phyloP scores from a whole-genome alignment of 2,113 vertebrate species.

The Xiphias gladius region DNA sequence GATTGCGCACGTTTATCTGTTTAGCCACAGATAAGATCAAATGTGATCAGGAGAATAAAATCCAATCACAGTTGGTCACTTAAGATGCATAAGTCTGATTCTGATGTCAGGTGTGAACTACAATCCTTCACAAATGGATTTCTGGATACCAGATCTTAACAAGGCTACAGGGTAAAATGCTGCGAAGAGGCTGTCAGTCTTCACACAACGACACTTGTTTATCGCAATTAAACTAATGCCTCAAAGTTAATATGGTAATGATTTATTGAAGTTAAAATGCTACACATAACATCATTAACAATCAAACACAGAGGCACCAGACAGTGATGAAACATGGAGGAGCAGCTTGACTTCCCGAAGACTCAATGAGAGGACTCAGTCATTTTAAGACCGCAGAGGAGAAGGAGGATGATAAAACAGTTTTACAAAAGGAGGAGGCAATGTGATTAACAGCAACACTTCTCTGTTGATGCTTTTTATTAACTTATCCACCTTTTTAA shows the following conservation, averaged over 20 bases:
- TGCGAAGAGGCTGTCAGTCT: background rate
- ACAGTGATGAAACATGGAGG: conserved; percentile 6
- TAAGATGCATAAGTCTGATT: conserved; percentile 6
- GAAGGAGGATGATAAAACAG: background rate
- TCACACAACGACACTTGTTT: conserved; percentile 18
- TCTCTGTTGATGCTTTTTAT: background rate
- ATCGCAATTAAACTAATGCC: conserved; percentile 17
- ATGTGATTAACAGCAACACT: background rate
- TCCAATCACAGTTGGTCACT: conserved; percentile 1
- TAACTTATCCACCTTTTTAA: background rate
- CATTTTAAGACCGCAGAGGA: background rate
- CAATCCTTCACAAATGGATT: conserved; percentile 1
- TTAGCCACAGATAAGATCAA: background rate
- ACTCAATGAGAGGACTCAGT: background rate
- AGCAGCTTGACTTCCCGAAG: conserved; percentile 28
- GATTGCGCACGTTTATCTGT: background rate
- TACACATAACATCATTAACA: conserved; percentile 30
- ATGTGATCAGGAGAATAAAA: conserved; percentile 2
- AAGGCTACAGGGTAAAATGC: background rate
- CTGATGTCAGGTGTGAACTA: background rate
- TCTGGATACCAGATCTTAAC: background rate
- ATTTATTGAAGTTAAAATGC: conserved; percentile 29
- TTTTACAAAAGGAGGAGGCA: background rate
- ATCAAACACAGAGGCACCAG: conserved; percentile 10
- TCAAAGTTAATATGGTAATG: conserved; percentile 35